Evolutionary conservation across 2,797 vertebrate genomes (phyloP).

Genomic region (Lacerta bilineata): DNA sequence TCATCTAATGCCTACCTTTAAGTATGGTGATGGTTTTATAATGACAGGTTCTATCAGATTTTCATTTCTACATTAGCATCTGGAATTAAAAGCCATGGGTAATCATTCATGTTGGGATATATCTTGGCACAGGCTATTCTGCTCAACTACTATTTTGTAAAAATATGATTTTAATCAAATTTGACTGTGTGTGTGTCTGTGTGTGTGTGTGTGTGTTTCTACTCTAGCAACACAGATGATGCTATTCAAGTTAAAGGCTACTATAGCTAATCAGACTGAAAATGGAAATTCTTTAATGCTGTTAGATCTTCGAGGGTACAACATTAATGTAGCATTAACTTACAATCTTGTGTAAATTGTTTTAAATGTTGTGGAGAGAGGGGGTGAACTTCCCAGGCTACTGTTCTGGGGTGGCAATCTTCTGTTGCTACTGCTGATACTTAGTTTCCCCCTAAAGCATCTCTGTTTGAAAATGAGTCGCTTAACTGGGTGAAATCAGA

Average conservation of each 20-base stretch:
- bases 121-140: not conserved
- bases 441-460: too few species aligned
- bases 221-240: not conserved
- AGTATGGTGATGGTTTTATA: not conserved
- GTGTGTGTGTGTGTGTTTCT: not conserved
- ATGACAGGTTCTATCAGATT: not conserved
- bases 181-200: not conserved
- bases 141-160: not conserved
- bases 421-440: too few species aligned
- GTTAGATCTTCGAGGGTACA: not conserved
- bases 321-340: not conserved
- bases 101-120: not conserved
- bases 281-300: not conserved
- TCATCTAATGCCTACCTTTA: not conserved
- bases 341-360: not conserved
- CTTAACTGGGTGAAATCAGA: too few species aligned
- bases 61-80: not conserved
- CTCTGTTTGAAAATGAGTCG: too few species aligned
- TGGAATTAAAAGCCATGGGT: not conserved
- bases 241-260: not conserved
- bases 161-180: slow-evolving; percentile 25
- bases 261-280: not conserved
- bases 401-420: too few species aligned
- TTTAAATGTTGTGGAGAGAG: too few species aligned
- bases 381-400: too few species aligned